A percentile compares a stretch with the other conserved stretches of the same genome.
Evolutionary conservation across 2,797 vertebrate genomes (phyloP).

Genomic region (Sciurus carolinensis): DNA sequence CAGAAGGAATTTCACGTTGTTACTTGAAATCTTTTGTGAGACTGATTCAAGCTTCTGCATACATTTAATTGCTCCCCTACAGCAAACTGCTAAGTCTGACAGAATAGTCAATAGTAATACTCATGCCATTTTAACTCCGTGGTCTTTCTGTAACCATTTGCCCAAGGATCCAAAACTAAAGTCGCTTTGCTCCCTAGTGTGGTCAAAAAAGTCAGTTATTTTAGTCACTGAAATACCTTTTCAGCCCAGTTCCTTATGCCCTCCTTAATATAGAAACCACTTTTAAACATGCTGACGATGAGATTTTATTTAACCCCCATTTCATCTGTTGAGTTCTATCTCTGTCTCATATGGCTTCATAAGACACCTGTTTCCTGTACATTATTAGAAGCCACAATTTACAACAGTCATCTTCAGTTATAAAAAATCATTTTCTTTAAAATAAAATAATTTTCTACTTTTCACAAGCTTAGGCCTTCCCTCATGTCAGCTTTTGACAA

Average conservation of each 20-base stretch:
- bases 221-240: constrained; percentile 3
- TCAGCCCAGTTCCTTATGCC: not conserved
- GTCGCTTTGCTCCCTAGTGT: not conserved
- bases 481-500: constrained; percentile 52
- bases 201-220: constrained; percentile 37
- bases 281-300: constrained; percentile 53
- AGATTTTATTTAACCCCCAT: constrained; percentile 13
- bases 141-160: constrained; percentile 14
- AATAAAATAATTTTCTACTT: constrained; percentile 27
- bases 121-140: constrained; percentile 54
- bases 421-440: not conserved
- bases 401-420: not conserved
- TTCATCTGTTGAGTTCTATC: constrained; percentile 58
- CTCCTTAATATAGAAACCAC: constrained; percentile 32
- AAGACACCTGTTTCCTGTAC: constrained; percentile 47
- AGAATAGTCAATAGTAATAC: not conserved
- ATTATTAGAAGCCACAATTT: constrained; percentile 31
- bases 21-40: constrained; percentile 29
- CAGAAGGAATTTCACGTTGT: not conserved
- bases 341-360: constrained; percentile 34
- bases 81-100: not conserved
- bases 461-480: not conserved
- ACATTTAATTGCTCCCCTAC: not conserved
- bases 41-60: constrained; percentile 26
- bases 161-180: constrained; percentile 15